Evolutionary conservation across 2,797 vertebrate species (phyloP), one percentile per base, ranked within the genome.

Genomic region (Alectoris magna): DNA sequence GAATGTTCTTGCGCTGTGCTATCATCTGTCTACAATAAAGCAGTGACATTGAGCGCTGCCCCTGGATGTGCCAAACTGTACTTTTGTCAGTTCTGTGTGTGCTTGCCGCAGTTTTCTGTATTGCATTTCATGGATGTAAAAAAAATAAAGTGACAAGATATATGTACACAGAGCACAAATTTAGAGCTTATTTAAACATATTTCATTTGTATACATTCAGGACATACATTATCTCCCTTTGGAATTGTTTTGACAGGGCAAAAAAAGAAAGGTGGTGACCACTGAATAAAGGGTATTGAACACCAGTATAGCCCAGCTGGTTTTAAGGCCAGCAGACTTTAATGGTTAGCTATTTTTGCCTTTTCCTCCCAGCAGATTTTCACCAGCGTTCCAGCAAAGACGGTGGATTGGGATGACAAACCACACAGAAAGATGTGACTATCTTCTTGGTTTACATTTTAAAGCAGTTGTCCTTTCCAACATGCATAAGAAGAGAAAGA

Each of bases 381-480:
- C 59, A 48, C 44, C 80, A 74, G 38, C 14, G 7, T 86, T 93
- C 86, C 64, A 69, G 1, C n/a, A 49, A 64, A 82, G 73, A 79
- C 59, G 94, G 79, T 48, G 56, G 71, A 39, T 51, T 48, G 74
- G 68, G 59, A n/a, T 84, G 89, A 48, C 64, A 88, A 95, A 87
- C 78, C 93, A 72, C 6, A 4, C 7, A 66, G 66, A 81, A 93
- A 96, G 88, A 21, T 72, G 38, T 4, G 48, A 75, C 85, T 60
- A 91, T 93, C 80, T 88, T 85, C 72, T 62, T 91, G 89, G 79
- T 91, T 91, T 95, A 60, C 82, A 95, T 95, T 95, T 95, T 92
- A 81, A 87, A 93, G 87, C 93, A 95, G 92, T 93, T 95, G 67
- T 81, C 87, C 89, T 95, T 96, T 89, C 63, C 55, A 89, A 89